Base-by-base conservation (phyloP, 2,888 invertebrate species). In the Lasioglossum marginatum region DNA sequence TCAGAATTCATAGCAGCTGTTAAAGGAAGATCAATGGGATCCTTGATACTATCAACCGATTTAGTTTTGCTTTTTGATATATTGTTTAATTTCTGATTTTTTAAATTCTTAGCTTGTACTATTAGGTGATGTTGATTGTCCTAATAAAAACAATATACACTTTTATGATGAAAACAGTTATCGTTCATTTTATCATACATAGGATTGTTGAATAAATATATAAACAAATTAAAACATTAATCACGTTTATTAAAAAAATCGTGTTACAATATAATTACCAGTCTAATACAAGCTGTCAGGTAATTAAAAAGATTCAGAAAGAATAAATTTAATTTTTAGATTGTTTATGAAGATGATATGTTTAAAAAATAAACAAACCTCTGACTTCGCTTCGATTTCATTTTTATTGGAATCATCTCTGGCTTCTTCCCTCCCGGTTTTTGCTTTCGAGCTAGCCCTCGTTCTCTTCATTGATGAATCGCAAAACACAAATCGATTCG, bases 401-500 rank as follows among this genome's bases (percentile, higher is more conserved):
- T 81, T 40, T 23, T 71, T 71, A n/a, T 2, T 34, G 1, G 27
- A 48, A 40, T 72, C 72, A 19, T 71, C n/a, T 43, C n/a, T 72
- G 16, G 4, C 43, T 19, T 0, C 45, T 34, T 63, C 34, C 40
- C 40, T 27, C 37, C 10, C 12, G 14, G 73, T 34, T 27, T 16
- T 34, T 23, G 34, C 40, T 31, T 87, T 86, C 1, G 79, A 43
- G 60, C 19, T 12, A 70, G 77, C 34, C 34, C 83, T 81, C 10
- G 83, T 83, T 81, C 87, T 83, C 68, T 87, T 89, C 83, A 88
- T 89, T 31, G 70, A 68, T 80, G 71, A 77, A 76, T 27, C n/a
- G 4, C 23, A 37, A 71, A 37, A 48, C 8, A 60, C 19, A 2
- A 40, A 31, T 40, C 43, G 77, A 12, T 66, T 71, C 12, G 23